These are phyloP conservation scores for Archips crataeganus DNA, from an alignment of 2,888 invertebrate species.

Conservation along the genomic window DNA sequence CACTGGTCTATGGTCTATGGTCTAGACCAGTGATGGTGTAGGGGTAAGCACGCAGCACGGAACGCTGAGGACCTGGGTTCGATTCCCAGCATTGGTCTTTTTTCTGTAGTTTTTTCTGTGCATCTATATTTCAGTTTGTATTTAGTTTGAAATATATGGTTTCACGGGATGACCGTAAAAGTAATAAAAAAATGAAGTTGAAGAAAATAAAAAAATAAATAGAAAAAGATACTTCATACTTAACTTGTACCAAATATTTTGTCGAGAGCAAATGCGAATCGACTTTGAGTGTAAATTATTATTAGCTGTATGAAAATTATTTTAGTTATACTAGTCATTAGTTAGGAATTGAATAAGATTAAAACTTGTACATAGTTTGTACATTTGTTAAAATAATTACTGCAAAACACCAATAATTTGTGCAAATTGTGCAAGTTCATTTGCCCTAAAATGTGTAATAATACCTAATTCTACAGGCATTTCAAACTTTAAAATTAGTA, in stretches of 20 bases:
- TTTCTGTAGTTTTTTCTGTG: too few species aligned
- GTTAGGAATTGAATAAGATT: constrained; percentile 68
- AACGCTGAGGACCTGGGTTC: too few species aligned
- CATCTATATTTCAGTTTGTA: too few species aligned
- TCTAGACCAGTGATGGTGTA: too few species aligned
- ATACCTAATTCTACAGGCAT: constrained; percentile 24
- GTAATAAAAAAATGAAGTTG: too few species aligned
- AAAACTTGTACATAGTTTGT: constrained; percentile 59
- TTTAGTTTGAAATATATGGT: too few species aligned
- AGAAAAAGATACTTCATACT: too few species aligned
- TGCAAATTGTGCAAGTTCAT: constrained; percentile 30
- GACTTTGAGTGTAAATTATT: constrained; percentile 63
- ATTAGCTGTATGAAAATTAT: constrained; percentile 53
- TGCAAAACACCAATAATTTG: constrained; percentile 8
- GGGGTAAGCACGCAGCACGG: too few species aligned
- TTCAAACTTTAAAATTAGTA: constrained; percentile 20
- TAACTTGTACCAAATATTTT: constrained; percentile 86
- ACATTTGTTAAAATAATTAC: constrained; percentile 29
- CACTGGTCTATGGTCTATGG: too few species aligned
- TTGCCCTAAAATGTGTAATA: constrained; percentile 33
- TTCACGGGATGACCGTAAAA: too few species aligned
- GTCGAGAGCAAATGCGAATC: constrained; percentile 71
- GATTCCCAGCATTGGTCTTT: too few species aligned
- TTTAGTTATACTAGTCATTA: constrained; percentile 84
- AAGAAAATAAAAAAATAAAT: too few species aligned